Evolutionary conservation across 2,888 invertebrate species (phyloP).

Genomic region (Aporophyla lueneburgensis): DNA sequence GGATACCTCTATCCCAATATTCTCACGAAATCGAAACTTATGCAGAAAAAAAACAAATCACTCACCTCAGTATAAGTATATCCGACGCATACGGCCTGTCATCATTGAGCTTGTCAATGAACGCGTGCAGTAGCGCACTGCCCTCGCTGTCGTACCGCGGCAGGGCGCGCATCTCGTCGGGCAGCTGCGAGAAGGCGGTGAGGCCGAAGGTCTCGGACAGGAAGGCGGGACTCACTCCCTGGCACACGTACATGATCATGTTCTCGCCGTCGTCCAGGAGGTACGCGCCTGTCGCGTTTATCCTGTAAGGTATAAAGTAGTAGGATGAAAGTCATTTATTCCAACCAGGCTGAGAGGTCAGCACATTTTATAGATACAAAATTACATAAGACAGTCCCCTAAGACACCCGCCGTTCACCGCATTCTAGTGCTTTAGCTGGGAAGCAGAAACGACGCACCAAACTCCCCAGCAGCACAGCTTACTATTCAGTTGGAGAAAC

Average conservation of each 20-base stretch:
- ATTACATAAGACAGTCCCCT: too few relatives aligned
- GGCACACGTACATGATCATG: constrained; percentile 96
- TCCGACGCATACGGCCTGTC: constrained; percentile 95
- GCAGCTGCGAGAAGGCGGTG: constrained; percentile 93
- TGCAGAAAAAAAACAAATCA: neutral
- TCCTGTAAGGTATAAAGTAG: constrained; percentile 77
- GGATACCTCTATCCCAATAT: too few relatives aligned
- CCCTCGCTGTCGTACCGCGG: constrained; percentile 94
- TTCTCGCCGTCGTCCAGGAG: constrained; percentile 96
- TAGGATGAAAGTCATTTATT: neutral
- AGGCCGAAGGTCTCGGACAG: constrained; percentile 95
- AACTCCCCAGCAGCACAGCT: too few relatives aligned
- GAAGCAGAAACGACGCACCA: too few relatives aligned
- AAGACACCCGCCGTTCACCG: too few relatives aligned
- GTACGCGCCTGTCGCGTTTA: constrained; percentile 96
- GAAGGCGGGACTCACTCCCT: constrained; percentile 94
- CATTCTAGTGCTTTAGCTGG: too few relatives aligned
- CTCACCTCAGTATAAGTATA: constrained; percentile 95
- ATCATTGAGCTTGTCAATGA: constrained; percentile 96
- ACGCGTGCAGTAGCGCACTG: constrained; percentile 94
- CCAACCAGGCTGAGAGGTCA: too few relatives aligned
- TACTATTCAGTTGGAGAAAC: too few relatives aligned
- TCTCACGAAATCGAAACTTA: too few relatives aligned
- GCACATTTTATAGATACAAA: too few relatives aligned
- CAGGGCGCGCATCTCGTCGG: constrained; percentile 94